A percentile compares a stretch with the other conserved stretches of the same genome.
These are phyloP conservation scores for Cygnus atratus DNA, from an alignment of 2,113 vertebrate species.

Conservation along the genomic window DNA sequence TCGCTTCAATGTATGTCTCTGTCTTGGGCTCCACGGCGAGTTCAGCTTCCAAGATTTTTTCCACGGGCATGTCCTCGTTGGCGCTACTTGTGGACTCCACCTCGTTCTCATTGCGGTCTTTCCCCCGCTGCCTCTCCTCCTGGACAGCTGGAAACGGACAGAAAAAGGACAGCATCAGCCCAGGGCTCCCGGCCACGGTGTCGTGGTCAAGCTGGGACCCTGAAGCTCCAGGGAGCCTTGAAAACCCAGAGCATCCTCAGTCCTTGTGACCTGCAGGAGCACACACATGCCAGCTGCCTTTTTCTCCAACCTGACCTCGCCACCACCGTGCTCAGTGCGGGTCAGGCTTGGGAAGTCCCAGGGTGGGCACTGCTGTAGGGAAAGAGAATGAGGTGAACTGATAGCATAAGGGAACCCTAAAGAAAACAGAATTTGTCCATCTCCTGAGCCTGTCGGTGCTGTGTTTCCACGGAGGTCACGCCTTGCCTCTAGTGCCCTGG, in stretches of 20 bases:
- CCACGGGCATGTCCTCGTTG: conserved; percentile 98
- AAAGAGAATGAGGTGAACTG: not conserved
- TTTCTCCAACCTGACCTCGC: not conserved
- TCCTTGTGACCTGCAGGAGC: not conserved
- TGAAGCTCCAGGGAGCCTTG: rapidly evolving
- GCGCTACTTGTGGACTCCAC: conserved; percentile 92
- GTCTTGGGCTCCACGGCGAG: conserved; percentile 97
- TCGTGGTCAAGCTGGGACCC: not conserved
- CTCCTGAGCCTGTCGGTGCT: not conserved
- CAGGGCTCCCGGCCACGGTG: rapidly evolving
- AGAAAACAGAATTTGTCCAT: not conserved
- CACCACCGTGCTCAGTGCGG: not conserved
- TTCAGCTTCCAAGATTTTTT: conserved; percentile 97
- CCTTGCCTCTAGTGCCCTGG: not conserved
- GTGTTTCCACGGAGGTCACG: not conserved
- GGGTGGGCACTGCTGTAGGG: not conserved
- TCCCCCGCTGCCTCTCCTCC: conserved; percentile 96
- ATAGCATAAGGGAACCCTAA: not conserved
- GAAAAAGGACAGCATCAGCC: not conserved
- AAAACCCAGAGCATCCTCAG: not conserved
- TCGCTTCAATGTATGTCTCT: conserved; percentile 95
- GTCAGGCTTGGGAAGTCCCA: not conserved
- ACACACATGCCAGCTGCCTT: too few species aligned
- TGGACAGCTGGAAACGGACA: conserved; percentile 87
- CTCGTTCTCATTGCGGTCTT: conserved; percentile 92